Evolutionary conservation across 2,797 vertebrate species (phyloP).

Genomic region (Gambusia yucatana): DNA sequence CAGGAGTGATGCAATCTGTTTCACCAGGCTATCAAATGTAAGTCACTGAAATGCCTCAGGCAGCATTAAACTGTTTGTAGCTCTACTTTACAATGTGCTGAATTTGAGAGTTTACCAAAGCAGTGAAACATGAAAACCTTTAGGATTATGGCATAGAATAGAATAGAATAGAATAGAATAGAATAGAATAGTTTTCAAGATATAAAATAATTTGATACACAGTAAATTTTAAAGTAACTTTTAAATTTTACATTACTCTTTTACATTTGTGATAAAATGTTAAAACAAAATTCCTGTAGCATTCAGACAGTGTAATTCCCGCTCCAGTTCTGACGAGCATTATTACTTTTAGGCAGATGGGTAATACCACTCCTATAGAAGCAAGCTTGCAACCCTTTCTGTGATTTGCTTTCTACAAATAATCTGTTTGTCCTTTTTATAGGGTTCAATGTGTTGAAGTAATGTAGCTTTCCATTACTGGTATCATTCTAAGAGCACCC

Average conservation of each 20-base stretch:
- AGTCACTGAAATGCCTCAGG: constrained; percentile 17
- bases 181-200: constrained; percentile 4
- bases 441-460: background rate
- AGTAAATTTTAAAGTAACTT: background rate
- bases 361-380: background rate
- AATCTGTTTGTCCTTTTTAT: background rate
- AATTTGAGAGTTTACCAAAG: constrained; percentile 21
- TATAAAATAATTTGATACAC: background rate
- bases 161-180: background rate
- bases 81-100: constrained; percentile 31
- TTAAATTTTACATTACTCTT: background rate
- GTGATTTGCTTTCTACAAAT: background rate
- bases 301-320: background rate
- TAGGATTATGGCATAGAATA: background rate
- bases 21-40: constrained; percentile 19
- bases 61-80: constrained; percentile 37
- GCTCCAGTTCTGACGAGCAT: background rate
- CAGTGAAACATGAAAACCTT: constrained; percentile 21
- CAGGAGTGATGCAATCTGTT: constrained; percentile 32
- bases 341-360: background rate
- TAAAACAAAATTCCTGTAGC: background rate
- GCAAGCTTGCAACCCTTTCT: background rate
- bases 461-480: background rate
- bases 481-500: background rate
- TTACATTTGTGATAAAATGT: background rate